Evolutionary conservation across 2,113 vertebrate genomes (phyloP), one percentile per base, ranked within the genome.

Genomic region (Carlito syrichta): DNA sequence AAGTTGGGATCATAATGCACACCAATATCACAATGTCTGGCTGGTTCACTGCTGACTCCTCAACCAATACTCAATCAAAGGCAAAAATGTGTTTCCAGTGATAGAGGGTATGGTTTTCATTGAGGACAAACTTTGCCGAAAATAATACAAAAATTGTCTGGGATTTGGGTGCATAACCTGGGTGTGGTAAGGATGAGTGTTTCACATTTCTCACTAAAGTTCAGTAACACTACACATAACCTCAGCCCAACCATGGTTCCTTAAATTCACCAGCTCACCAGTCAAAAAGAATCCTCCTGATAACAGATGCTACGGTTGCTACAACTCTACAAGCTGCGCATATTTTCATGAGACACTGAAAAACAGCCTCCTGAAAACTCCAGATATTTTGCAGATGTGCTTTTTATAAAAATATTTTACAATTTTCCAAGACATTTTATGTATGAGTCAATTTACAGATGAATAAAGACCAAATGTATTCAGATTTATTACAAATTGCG

Each of bases 81-180:
- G 76, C 95, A 73, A 85, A 96, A 96, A 92, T 94, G 45, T 95
- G 86, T 93, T 95, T 86, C 20, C 1, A 91, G 86, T 89, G 96
- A 95, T 76, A 54, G 40, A 76, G 16, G 5, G 89, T 77, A 96
- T 97, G 96, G 96, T 97, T 98, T 96, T 97, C 86, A 97, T 96
- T 96, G 96, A 95, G 90, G 74, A 94, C 52, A 95, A 92, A 50
- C 77, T 94, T 96, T 95, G 79, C 88, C 0, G 86, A 97, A 86
- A 97, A 97, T 88, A 93, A 96, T 77, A 95, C 90, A 97, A 92
- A 97, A 96, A 83, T 92, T 98, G 98, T 96, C 97, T 98, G 96
- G 96, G 96, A 98, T 97, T 95, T 94, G 95, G 95, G 96, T 97
- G 93, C 95, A 95, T 95, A 96, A 97, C 97, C 97, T 95, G 96